Evolutionary conservation across 2,113 vertebrate species (phyloP), one percentile per base, ranked within the genome.

Genomic region (Tupaia tana): DNA sequence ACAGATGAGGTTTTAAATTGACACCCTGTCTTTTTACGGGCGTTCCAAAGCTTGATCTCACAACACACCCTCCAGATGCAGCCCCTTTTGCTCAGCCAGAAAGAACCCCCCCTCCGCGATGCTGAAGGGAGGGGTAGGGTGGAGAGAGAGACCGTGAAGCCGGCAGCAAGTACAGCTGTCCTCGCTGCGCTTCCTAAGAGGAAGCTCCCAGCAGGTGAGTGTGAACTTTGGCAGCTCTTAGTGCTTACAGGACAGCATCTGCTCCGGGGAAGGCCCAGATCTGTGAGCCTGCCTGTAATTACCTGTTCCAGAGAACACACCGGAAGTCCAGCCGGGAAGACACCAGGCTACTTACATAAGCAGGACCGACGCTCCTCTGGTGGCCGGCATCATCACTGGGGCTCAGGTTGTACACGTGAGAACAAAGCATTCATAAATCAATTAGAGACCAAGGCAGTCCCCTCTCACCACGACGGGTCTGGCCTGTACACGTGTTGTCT

Each of bases 1-100:
- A 94, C 95, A 98, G 96, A 97, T 0, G 25, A 97, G 89, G 77
- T 81, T 98, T 97, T 95, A 97, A 98, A 98, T 75, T 98, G 98
- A 97, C 97, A 97, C 94, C 93, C 95, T 97, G 95, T 93, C 93
- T 97, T 98, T 97, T 98, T 97, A 98, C 95, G 92, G 95, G 73
- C 94, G 97, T 96, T 97, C 96, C 96, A 98, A 98, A 74, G 34
- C 77, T 96, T 95, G 87, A 94, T 97, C 88, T 98, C 52, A 64
- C 96, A 96, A 96, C 96, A 97, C 94, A 95, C 71, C 98, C 95
- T 94, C 80, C 78, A 97, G 85, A 96, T 90, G 27, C 69, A 95
- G 94, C 87, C 83, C 71, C 73, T 63, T 92, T 97, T 54, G n/a
- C 95, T 96, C 0, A 4, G 96, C 83, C 96, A 97, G 95, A 96